Evolutionary conservation across 2,797 vertebrate species (phyloP), one percentile per base, ranked within the genome.

Genomic region (Vultur gryphus): DNA sequence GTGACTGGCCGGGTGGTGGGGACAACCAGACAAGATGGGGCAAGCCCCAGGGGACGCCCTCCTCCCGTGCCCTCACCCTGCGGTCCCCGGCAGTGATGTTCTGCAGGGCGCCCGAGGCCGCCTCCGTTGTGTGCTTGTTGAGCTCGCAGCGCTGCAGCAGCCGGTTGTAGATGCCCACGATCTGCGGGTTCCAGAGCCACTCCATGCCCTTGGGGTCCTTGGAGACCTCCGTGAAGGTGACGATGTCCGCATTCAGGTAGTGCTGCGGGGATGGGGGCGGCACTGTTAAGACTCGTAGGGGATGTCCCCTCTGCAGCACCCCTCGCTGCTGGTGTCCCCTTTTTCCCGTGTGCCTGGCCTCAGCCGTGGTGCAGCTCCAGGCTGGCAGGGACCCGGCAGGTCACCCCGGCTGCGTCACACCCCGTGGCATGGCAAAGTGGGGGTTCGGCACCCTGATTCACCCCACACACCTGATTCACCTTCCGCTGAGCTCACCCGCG

Each of bases 51-150:
- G 31, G 55, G 29, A 15, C 0, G 0, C 1, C 31, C 46, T 72
- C n/a, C 8, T 41, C 7, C 28, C 1, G 0, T 0, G 23, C 18
- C 19, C 98, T 97, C 91, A 99, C 99, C 98, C 98, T 98, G 91
- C 96, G 98, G 81, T 99, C 99, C 81, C 99, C 99, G 0, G 99
- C 98, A 0, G 99, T 99, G 97, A 99, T 98, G 97, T 99, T 99
- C 98, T 99, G 99, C 95, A 99, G 97, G 0, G 99, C 99, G 1
- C 99, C 99, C 0, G 99, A 98, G 0, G 99, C 99, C 0, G 99
- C 99, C 97, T 99, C 99, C 0, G 99, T 99, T 0, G 99, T 99
- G 88, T 98, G 98, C 55, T 90, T 72, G 97, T 99, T 99, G 84
- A 98, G 94, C 92, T 99, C 98, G 4, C 99, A 99, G 59, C 93